Evolutionary conservation across 2,113 vertebrate species (phyloP), one percentile per base, ranked within the genome.

Genomic region (Fukomys damarensis): DNA sequence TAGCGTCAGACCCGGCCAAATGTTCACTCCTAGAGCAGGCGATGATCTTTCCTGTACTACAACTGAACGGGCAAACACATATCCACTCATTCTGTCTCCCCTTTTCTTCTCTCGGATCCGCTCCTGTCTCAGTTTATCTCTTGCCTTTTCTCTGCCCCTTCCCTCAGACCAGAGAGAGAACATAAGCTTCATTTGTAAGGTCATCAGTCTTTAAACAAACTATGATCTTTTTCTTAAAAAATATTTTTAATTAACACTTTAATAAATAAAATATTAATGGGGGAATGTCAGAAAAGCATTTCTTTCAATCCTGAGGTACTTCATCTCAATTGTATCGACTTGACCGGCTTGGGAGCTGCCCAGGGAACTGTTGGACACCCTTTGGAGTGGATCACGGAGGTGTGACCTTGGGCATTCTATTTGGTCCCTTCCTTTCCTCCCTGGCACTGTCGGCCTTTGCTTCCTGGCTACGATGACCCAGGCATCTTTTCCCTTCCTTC

Each of bases 1-100:
- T 1, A 1, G 28, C 16, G 0, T 5, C 0, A 0, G 35, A 14
- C 9, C 52, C 41, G 0, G 16, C 4, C 19, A 1, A 9, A 9
- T 0, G 0, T 13, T 38, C 46, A 56, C 1, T 26, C 19, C 63
- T 3, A 7, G 9, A 20, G 10, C 32, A 2, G 16, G n/a, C 13
- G 32, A 7, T 14, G 35, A 0, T 13, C 49, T 32, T 3, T 32
- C 63, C 0, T 8, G 2, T 19, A 41, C 24, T 2, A 16, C 4
- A 30, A 3, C 32, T 19, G 26, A 58, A 12, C 2, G 26, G 13
- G 20, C 38, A 58, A 8, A 17, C 6, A 13, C 17, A 2, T 32
- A 6, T 43, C 32, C 54, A 0, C 14, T 52, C 28, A 0, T 3
- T n/a, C 28, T 49, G 1, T 46, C 22, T 35, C 41, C 65, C 41